These are phyloP conservation scores for Nomada fucata DNA, from an alignment of 2,888 invertebrate genomes.

Conservation along the genomic window DNA sequence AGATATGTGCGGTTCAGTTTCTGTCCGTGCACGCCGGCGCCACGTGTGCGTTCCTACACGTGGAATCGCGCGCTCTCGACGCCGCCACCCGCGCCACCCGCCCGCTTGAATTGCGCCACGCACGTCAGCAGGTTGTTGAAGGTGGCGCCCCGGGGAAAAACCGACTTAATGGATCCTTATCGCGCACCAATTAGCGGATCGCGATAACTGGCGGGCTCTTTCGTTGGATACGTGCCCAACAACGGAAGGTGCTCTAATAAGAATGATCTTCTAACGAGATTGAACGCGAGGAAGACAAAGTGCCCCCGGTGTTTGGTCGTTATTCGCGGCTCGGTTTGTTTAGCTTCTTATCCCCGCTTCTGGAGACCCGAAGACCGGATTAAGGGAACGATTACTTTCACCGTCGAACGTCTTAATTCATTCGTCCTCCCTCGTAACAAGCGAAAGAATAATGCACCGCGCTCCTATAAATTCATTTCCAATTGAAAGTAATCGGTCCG, in stretches of 20 bases:
- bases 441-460: neutral
- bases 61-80: conserved; percentile 39
- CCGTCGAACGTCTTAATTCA: neutral
- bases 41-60: conserved; percentile 57
- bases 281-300: conserved; percentile 3
- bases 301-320: neutral
- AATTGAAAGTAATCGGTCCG: conserved; percentile 45
- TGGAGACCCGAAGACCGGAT: neutral
- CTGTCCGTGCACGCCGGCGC: conserved; percentile 42
- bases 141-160: conserved; percentile 31
- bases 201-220: conserved; percentile 47
- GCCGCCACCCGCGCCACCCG: neutral
- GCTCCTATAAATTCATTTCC: conserved; percentile 34
- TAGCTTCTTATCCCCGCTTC: neutral
- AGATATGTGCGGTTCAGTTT: conserved; percentile 61
- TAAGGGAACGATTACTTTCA: neutral
- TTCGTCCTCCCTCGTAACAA: neutral
- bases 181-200: conserved; percentile 54
- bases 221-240: conserved; percentile 30
- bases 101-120: conserved; percentile 54
- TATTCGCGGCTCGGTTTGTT: neutral
- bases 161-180: conserved; percentile 61
- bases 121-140: conserved; percentile 68
- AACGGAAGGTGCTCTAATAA: conserved; percentile 2
- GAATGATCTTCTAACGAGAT: conserved; percentile 25